Base-by-base conservation (phyloP, 2,888 invertebrate genomes). In the Scrobipalpa costella region DNA sequence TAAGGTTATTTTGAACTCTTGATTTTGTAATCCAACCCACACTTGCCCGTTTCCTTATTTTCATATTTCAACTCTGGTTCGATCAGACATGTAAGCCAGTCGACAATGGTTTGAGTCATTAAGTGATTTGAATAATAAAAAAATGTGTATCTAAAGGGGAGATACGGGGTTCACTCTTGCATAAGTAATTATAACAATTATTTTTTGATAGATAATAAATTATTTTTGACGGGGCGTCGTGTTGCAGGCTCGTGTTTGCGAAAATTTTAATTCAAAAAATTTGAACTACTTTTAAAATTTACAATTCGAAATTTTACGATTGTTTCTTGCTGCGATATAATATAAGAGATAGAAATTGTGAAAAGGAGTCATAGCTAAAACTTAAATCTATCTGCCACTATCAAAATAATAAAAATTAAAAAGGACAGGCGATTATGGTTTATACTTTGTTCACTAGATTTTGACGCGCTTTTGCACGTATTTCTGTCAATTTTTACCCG, bases 181-280 rank as follows among this genome's bases (percentile, higher is more conserved):
- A 88, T 90, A 85, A 85, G 86, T 89, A 90, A 89, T 88, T 87
- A 87, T 83, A 81, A 85, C 86, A 86, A 89, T 90, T 87, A 88
- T 88, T 86, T 84, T 88, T 83, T 86, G 85, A 89, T 89, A 85
- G 85, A 82, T 89, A 84, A 90, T 90, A 89, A 85, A 88, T 88
- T 88, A 88, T 86, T 77, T 83, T 69, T 81, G 84, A 85, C 83
- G 68, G 68, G 64, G 65, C 69, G 63, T 64, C 47, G 50, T 60
- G 49, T 49, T 63, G 52, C 13, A 7, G n/a, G 60, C 27, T 40
- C 15, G 38, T 60, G 47, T 60, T 60, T 15, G 49, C 57, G 1
- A 19, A 57, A 19, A n/a, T 17, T 8, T 5, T 36, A 11, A 55
- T 6, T 33, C 21, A 11, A 27, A 19, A 6, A n/a, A 44, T 44